Evolutionary conservation across 2,113 vertebrate species (phyloP).

Genomic region (Calidris pugnax): DNA sequence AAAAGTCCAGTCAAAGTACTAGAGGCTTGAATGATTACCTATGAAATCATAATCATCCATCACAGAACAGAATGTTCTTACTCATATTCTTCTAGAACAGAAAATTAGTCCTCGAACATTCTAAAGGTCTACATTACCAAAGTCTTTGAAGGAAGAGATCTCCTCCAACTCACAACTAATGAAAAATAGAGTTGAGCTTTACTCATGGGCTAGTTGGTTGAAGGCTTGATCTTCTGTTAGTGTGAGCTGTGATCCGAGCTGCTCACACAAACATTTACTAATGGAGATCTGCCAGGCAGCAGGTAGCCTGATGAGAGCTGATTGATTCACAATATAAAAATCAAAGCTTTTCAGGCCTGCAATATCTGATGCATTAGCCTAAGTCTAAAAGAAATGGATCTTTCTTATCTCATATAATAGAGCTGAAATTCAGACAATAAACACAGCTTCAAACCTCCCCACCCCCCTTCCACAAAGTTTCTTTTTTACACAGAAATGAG

Average conservation of each 20-base stretch:
- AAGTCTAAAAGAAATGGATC: neutral
- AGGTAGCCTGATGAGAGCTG: neutral
- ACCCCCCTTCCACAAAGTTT: neutral
- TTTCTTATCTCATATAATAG: neutral
- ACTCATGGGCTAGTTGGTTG: neutral
- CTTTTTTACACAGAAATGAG: neutral
- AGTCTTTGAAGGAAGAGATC: neutral
- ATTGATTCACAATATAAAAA: neutral
- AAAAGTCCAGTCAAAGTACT: neutral
- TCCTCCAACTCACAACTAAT: neutral
- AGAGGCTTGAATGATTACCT: neutral
- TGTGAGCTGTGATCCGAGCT: neutral
- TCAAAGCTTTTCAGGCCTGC: neutral
- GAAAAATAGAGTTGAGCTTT: neutral
- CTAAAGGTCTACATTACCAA: neutral
- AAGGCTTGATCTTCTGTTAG: neutral
- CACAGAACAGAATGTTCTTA: neutral
- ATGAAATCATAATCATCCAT: neutral
- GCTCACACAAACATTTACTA: neutral
- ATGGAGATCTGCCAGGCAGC: neutral
- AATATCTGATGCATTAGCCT: neutral
- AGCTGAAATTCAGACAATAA: neutral
- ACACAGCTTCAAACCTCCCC: neutral
- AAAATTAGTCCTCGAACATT: neutral
- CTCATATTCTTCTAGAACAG: neutral